These are phyloP conservation scores for Geodia barretti DNA, from an alignment of 37 sponge, comb jelly and placozoan species.

Conservation along the genomic window DNA sequence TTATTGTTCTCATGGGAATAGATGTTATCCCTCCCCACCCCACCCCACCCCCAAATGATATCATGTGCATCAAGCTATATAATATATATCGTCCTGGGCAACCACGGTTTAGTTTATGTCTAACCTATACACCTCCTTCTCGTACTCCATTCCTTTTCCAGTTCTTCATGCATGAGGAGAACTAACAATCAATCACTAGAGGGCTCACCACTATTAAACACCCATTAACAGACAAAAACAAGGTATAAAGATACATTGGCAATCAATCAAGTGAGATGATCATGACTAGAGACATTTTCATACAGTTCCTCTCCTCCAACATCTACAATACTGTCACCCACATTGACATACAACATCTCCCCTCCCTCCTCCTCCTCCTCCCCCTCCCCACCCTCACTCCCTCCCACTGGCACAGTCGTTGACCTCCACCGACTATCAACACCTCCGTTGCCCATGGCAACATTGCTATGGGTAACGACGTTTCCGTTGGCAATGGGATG, in stretches of 20 bases:
- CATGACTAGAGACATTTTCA: not conserved
- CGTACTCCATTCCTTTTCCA: not conserved
- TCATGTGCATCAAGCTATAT: no score
- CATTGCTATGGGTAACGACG: not conserved
- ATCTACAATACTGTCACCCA: no score
- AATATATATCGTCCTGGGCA: no score
- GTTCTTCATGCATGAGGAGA: not conserved
- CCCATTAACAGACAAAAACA: not conserved
- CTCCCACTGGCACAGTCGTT: not conserved
- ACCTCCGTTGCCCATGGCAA: not conserved
- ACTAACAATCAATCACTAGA: not conserved
- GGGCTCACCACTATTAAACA: not conserved
- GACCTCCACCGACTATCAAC: not conserved
- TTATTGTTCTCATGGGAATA: no score
- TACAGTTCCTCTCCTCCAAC: not conserved
- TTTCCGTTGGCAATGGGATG: not conserved
- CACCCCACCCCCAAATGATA: no score
- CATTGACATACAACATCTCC: not conserved
- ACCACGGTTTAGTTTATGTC: no score
- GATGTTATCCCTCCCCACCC: no score
- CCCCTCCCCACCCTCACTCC: not conserved
- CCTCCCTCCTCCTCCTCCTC: not conserved
- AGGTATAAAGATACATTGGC: not conserved
- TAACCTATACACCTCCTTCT: no score
- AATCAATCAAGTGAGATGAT: not conserved